Conservation (phyloP, 23 tunicate species). For the Ascidia mentula region DNA sequence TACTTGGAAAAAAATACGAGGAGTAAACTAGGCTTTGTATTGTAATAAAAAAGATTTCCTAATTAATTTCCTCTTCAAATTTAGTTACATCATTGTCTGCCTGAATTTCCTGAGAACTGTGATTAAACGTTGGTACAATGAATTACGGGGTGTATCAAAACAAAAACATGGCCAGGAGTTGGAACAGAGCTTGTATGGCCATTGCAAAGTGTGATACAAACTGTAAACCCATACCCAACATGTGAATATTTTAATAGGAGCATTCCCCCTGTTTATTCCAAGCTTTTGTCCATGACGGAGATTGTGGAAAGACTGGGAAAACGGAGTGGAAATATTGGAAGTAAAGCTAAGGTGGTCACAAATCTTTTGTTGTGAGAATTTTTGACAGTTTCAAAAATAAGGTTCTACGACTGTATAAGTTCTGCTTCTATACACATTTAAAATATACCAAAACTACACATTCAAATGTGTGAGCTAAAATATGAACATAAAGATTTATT, state of each 20-base stretch:
- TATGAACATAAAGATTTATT: no score
- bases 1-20: conserved; percentile 65
- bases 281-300: conserved; percentile 56
- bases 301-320: conserved; percentile 38
- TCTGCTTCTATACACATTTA: no score
- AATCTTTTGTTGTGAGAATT: no score
- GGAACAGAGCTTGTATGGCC: conserved; percentile 40
- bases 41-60: no score
- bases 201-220: not conserved
- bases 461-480: no score
- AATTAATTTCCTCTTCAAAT: not conserved
- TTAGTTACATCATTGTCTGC: conserved; percentile 56
- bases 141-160: conserved; percentile 52
- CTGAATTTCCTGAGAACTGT: conserved; percentile 67
- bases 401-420: no score
- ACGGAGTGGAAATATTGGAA: conserved; percentile 50
- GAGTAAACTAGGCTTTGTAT: no score
- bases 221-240: not conserved
- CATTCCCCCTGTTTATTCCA: conserved; percentile 44
- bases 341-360: conserved; percentile 75
- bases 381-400: no score
- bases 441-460: no score
- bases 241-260: conserved; percentile 49
- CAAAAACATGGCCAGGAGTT: conserved; percentile 10
- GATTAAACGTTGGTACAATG: conserved; percentile 71